Evolutionary conservation across 2,888 invertebrate species (phyloP), one percentile per base, ranked within the genome.

Genomic region (Tenodera sinensis): DNA sequence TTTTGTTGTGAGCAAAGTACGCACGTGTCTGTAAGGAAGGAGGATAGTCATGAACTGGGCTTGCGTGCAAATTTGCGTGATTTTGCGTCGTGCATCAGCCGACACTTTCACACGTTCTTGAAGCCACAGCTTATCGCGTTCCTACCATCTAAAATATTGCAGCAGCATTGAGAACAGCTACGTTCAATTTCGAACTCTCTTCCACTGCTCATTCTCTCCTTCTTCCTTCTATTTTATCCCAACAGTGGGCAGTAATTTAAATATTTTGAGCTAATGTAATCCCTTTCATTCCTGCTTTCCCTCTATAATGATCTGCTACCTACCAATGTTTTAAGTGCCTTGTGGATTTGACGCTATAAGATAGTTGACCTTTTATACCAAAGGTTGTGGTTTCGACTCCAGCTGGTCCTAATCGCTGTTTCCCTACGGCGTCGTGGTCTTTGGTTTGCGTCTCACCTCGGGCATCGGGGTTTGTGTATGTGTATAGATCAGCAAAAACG

Each of bases 51-150:
- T 71, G 54, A 71, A 71, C 54, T 71, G 42, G 54, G 54, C 54
- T 71, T 71, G 54, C 54, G 54, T 71, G 54, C 54, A 8, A 71
- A 71, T 20, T 71, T 71, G 88, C 88, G 83, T 88, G 88, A 42
- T 34, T 42, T 81, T 30, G 30, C 88, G 83, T 83, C 88, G 88
- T 83, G 83, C 83, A 88, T 88, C 88, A 88, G 47, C 88, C 27
- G 88, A 88, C 88, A 88, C 83, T 83, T 88, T 88, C 88, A 88
- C 88, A 88, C 88, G 88, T 88, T 81, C 82, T 88, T 83, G 83
- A 81, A 81, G 88, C 88, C 54, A 25, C 54, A 20, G 20, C 54
- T 20, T 71, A 71, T 71, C 54, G 54, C 20, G 25, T 71, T 71
- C 20, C 54, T 71, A 20, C 54, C 15, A 71, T 71, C 54, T 71